Conservation (phyloP, 2,888 invertebrate species). For the Drosophila longiperda region DNA sequence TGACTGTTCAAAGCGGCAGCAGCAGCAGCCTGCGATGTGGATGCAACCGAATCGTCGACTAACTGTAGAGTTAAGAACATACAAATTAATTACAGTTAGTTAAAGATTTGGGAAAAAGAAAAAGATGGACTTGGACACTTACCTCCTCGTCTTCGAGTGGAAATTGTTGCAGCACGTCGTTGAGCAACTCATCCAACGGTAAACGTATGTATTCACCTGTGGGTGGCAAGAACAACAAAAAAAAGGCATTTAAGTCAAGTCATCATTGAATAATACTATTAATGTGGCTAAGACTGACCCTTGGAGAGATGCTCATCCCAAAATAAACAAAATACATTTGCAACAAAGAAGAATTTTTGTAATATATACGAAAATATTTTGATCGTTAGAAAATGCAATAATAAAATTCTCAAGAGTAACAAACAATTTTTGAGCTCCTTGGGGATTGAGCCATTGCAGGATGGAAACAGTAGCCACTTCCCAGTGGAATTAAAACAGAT, state of each 20-base stretch:
- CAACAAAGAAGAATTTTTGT: background rate
- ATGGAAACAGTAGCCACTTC: slow-evolving; percentile 67
- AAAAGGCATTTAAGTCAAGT: slow-evolving; percentile 39
- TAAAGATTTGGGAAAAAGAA: background rate
- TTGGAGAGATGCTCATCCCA: slow-evolving; percentile 2
- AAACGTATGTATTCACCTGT: slow-evolving; percentile 84
- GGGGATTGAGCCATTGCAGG: background rate
- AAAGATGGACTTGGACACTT: slow-evolving; percentile 29
- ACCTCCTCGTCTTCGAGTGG: slow-evolving; percentile 79
- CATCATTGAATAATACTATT: slow-evolving; percentile 37
- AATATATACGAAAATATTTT: slow-evolving; percentile 78
- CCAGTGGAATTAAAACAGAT: slow-evolving; percentile 56
- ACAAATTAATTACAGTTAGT: slow-evolving; percentile 13
- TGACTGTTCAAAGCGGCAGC: slow-evolving; percentile 58
- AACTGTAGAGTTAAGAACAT: slow-evolving; percentile 35
- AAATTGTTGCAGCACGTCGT: slow-evolving; percentile 84
- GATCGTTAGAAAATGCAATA: slow-evolving; percentile 49
- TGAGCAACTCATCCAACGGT: slow-evolving; percentile 84
- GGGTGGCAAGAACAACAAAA: slow-evolving; percentile 40
- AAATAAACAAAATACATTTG: slow-evolving; percentile 4
- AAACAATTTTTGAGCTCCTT: slow-evolving; percentile 59
- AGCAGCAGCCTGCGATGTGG: slow-evolving; percentile 81
- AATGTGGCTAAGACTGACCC: slow-evolving; percentile 1
- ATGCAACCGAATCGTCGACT: slow-evolving; percentile 73
- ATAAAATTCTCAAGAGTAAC: slow-evolving; percentile 64